Evolutionary conservation across 2,113 vertebrate genomes (phyloP).

Genomic region (Entomyzon cyanotis): DNA sequence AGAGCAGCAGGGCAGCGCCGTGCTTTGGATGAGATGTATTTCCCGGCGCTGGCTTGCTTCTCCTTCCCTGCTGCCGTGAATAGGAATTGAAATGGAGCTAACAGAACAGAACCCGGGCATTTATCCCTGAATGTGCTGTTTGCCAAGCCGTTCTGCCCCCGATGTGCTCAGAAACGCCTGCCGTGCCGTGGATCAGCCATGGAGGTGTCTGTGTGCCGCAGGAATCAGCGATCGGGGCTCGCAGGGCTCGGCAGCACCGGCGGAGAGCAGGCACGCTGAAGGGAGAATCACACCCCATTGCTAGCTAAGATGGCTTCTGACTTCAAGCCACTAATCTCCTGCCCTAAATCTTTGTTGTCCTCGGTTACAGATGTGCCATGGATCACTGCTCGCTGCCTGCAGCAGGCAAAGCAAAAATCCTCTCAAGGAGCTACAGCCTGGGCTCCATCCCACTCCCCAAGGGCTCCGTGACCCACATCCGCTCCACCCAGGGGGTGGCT

Average conservation of each 20-base stretch:
- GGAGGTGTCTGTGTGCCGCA: background rate
- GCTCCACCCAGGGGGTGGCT: accelerated
- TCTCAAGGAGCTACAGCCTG: accelerated
- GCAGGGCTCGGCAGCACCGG: background rate
- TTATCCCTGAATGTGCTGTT: background rate
- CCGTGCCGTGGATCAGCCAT: accelerated
- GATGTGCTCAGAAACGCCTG: accelerated
- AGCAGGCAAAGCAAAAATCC: background rate
- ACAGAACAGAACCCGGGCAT: accelerated
- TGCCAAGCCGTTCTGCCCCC: background rate
- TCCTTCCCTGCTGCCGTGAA: background rate
- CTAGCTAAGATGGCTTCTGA: conserved; percentile 47
- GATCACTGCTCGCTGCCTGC: background rate
- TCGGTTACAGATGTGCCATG: background rate
- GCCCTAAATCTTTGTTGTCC: conserved; percentile 42
- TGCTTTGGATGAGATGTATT: background rate
- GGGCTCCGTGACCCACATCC: accelerated
- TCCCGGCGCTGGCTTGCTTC: background rate
- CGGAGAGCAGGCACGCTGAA: background rate
- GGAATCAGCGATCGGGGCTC: background rate
- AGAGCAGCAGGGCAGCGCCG: background rate
- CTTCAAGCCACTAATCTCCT: conserved; percentile 13
- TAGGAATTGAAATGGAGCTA: background rate
- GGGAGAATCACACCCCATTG: background rate
- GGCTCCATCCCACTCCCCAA: background rate